Evolutionary conservation across 2,888 invertebrate genomes (phyloP).

Genomic region (Lomographa bimaculata): DNA sequence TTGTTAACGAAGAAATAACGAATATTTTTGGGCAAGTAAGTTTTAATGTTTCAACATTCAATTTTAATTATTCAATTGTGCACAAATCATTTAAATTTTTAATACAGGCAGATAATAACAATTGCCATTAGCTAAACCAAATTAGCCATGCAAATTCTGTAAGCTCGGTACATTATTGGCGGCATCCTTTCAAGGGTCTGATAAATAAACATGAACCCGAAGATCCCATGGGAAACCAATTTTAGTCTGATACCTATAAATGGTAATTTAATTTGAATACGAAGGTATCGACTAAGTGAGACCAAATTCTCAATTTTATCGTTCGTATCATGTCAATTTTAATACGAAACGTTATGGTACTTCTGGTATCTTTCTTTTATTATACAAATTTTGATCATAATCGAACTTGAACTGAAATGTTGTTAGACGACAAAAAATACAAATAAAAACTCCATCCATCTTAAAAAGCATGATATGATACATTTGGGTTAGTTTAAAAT

Average conservation of each 20-base stretch:
- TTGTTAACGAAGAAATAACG: too few species aligned
- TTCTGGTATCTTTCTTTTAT: conserved; percentile 17
- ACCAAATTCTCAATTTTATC: conserved; percentile 49
- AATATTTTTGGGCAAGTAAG: too few species aligned
- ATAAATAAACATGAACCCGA: conserved; percentile 74
- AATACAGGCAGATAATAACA: conserved; percentile 24
- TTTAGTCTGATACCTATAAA: conserved; percentile 67
- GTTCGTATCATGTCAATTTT: conserved; percentile 35
- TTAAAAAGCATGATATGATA: too few species aligned
- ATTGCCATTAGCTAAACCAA: conserved; percentile 41
- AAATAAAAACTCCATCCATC: too few species aligned
- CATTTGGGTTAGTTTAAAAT: too few species aligned
- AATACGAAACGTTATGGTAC: conserved; percentile 4
- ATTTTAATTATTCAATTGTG: too few species aligned
- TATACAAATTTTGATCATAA: too few species aligned
- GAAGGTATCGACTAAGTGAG: conserved; percentile 43
- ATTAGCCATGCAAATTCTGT: conserved; percentile 67
- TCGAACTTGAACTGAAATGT: too few species aligned
- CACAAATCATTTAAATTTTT: conserved; percentile 26
- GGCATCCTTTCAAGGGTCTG: conserved; percentile 66
- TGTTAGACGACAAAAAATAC: too few species aligned
- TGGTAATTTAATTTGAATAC: conserved; percentile 65
- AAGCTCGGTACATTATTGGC: conserved; percentile 61
- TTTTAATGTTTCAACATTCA: too few species aligned
- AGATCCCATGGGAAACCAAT: conserved; percentile 57